These are phyloP conservation scores for Rhagoletis zephyria DNA, from an alignment of 1,140 invertebrate genomes.

Conservation along the genomic window DNA sequence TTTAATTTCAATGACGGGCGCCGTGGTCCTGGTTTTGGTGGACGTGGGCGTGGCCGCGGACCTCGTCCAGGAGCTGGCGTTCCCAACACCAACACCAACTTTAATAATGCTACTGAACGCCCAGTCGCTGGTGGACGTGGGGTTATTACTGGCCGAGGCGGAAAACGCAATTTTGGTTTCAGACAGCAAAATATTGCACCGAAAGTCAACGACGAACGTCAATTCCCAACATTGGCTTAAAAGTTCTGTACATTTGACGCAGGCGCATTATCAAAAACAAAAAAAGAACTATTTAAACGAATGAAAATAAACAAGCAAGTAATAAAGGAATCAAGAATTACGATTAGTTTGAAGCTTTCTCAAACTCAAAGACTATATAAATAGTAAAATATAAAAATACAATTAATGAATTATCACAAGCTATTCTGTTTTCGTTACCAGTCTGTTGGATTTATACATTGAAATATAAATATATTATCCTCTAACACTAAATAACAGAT, in stretches of 20 bases:
- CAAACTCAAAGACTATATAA: not conserved
- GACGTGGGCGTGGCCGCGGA: slow-evolving; percentile 79
- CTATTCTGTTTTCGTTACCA: slow-evolving; percentile 10
- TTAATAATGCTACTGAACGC: slow-evolving; percentile 65
- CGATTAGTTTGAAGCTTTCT: slow-evolving; percentile 26
- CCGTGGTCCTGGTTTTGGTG: slow-evolving; percentile 80
- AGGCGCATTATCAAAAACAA: slow-evolving; percentile 17
- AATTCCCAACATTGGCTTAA: slow-evolving; percentile 93
- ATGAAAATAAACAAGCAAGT: slow-evolving; percentile 39
- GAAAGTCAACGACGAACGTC: slow-evolving; percentile 94
- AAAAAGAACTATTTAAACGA: slow-evolving; percentile 2
- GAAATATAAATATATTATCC: slow-evolving; percentile 31
- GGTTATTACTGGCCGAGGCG: slow-evolving; percentile 58
- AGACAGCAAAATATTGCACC: slow-evolving; percentile 79
- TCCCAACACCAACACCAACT: slow-evolving; percentile 66
- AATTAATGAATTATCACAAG: slow-evolving; percentile 41
- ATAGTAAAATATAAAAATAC: slow-evolving; percentile 38
- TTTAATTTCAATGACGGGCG: slow-evolving; percentile 89
- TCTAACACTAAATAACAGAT: slow-evolving; percentile 39
- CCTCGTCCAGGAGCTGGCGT: slow-evolving; percentile 75
- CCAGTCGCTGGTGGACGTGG: slow-evolving; percentile 69
- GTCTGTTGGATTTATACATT: slow-evolving; percentile 33
- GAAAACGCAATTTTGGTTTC: slow-evolving; percentile 65
- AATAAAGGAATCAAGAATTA: slow-evolving; percentile 39
- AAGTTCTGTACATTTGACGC: slow-evolving; percentile 49